Percentiles rank a stretch among this genome's conserved stretches.
Evolutionary conservation across 2,888 invertebrate species (phyloP).

Genomic region (Zygaena filipendulae): DNA sequence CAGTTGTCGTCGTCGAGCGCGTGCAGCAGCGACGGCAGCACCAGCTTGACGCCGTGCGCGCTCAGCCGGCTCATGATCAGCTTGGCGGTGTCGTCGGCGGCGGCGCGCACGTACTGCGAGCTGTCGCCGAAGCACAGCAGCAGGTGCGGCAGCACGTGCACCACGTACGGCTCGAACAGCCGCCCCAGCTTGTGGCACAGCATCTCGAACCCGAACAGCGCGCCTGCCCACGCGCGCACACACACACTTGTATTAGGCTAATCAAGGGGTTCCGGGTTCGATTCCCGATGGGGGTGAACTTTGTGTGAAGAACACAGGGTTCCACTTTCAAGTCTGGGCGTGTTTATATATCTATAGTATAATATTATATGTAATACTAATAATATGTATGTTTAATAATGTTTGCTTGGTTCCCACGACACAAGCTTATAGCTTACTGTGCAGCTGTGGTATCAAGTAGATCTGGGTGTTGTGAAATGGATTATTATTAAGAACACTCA

Average conservation of each 20-base stretch:
- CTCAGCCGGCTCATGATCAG: conserved; percentile 96
- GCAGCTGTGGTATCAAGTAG: no score
- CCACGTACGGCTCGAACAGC: conserved; percentile 98
- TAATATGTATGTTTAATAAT: no score
- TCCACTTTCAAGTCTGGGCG: no score
- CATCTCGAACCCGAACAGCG: conserved; percentile 97
- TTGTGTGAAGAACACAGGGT: no score
- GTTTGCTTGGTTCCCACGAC: no score
- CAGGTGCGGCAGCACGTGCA: conserved; percentile 95
- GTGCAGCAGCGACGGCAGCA: conserved; percentile 91
- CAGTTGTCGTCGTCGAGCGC: conserved; percentile 98
- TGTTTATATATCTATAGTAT: no score
- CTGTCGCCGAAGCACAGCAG: conserved; percentile 96
- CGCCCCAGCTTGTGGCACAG: conserved; percentile 94
- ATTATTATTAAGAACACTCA: no score
- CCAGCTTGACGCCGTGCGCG: conserved; percentile 97
- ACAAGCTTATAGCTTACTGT: no score
- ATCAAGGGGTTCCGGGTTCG: no score
- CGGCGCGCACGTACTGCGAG: conserved; percentile 94
- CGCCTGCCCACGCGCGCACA: conserved; percentile 69
- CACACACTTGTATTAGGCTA: neutral
- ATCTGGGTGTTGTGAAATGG: no score
- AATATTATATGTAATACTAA: no score
- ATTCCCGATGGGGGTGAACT: no score
- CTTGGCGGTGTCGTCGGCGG: conserved; percentile 96